Base-by-base conservation (phyloP, 2,113 vertebrate species). In the Microcebus murinus region DNA sequence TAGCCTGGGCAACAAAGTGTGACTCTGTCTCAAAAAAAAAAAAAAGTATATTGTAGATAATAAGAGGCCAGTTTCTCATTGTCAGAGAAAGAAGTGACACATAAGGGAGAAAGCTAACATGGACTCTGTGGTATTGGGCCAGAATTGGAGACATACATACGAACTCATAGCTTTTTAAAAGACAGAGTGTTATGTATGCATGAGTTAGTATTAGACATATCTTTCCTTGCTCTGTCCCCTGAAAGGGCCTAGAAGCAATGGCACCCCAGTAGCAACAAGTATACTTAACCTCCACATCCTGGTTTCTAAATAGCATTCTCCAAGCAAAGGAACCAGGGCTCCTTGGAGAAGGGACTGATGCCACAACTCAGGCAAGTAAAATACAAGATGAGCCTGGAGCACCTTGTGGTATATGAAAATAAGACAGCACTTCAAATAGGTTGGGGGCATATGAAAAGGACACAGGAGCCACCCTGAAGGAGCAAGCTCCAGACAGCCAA, bases 271-370 rank as follows among this genome's bases (percentile, higher is more conserved):
- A 91, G 68, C n/a, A 88, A 55, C 13, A 31, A 10, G 7, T 25
- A 80, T 1, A 48, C 20, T 34, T n/a, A 34, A 34, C 70, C 52
- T 18, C 42, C 21, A 74, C 20, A 29, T 48, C 23, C 31, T 85
- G 63, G 79, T 73, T 65, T 83, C 76, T 79, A 70, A 92, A 63
- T 88, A 84, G 20, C 45, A 87, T 70, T 82, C 27, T 96, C 82
- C 39, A 87, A 63, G n/a, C n/a, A 81, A 67, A 96, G 59, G 34
- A 87, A 74, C 23, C 45, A 73, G 48, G 31, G 6, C 55, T 92
- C 9, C 55, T 83, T 39, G 39, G 57, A 88, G 50, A 94, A 87
- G 76, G 45, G 10, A 63, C 15, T 55, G 61, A 88, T 63, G 45
- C 48, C n/a, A 85, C 25, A 48, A 15, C 34, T 59, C 4, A 10